phyloP scores from a whole-genome alignment of 2,888 invertebrate species.

The Lucinisca nassula region DNA sequence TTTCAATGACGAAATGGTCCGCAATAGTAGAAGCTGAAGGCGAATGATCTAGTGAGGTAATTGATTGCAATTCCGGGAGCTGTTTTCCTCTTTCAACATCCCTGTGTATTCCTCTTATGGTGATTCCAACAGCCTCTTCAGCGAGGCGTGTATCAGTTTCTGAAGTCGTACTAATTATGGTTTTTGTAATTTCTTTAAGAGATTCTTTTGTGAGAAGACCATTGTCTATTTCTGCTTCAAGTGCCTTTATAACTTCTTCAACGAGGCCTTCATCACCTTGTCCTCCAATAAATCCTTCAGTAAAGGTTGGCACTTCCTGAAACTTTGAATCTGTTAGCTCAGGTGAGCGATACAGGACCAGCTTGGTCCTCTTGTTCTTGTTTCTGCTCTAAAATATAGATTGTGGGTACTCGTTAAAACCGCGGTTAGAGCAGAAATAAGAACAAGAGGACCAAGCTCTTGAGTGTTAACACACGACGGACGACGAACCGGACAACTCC shows the following conservation, averaged over 20 bases:
- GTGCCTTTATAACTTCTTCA: conserved; percentile 62
- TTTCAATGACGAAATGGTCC: conserved; percentile 61
- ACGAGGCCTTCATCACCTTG: conserved; percentile 60
- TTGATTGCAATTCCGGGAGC: conserved; percentile 26
- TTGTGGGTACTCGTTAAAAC: no score
- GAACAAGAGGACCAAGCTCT: neutral
- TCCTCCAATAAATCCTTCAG: no score
- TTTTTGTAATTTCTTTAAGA: conserved; percentile 67
- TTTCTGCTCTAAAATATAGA: no score
- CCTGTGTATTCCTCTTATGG: conserved; percentile 47
- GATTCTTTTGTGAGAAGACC: conserved; percentile 63
- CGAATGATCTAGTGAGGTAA: conserved; percentile 41
- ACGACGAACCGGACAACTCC: no score
- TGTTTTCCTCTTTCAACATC: conserved; percentile 51
- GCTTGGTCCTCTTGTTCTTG: no score
- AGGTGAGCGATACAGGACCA: neutral
- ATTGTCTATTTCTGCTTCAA: conserved; percentile 65
- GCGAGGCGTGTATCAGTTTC: conserved; percentile 50
- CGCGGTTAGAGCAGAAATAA: no score
- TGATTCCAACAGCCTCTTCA: conserved; percentile 32
- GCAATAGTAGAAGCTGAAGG: conserved; percentile 63
- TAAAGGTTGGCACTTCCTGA: no score
- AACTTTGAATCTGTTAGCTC: no score
- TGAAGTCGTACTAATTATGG: conserved; percentile 44
- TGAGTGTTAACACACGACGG: no score